These are phyloP conservation scores for Sisyra terminalis DNA, from an alignment of 2,888 invertebrate species.

Conservation along the genomic window DNA sequence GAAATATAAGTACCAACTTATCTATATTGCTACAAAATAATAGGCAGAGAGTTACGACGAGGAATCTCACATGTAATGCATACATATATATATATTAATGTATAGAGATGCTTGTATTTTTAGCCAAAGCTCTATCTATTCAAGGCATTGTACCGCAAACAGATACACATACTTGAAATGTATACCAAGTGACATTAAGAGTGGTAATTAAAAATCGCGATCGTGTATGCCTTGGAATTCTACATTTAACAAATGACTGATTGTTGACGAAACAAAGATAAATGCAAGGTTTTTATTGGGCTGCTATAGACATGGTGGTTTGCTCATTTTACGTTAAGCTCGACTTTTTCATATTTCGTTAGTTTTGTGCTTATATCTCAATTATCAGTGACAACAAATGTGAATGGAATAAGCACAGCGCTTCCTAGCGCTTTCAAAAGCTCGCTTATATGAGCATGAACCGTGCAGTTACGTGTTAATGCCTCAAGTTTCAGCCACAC, in stretches of 20 bases:
- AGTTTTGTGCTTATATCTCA: too few species aligned
- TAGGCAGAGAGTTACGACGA: slow-evolving; percentile 1
- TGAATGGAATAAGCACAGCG: not conserved
- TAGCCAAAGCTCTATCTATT: slow-evolving; percentile 1
- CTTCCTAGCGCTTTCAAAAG: not conserved
- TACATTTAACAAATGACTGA: slow-evolving; percentile 6
- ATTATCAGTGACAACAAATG: too few species aligned
- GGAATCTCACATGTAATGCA: not conserved
- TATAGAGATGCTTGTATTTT: not conserved
- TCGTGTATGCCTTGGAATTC: slow-evolving; percentile 4
- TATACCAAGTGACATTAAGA: slow-evolving; percentile 6
- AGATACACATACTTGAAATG: slow-evolving; percentile 6
- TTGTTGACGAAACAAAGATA: slow-evolving; percentile 4
- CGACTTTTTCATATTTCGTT: too few species aligned
- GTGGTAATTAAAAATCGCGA: slow-evolving; percentile 7
- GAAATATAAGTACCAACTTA: slow-evolving; percentile 5
- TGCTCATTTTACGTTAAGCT: too few species aligned
- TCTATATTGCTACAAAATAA: not conserved
- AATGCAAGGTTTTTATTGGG: not conserved
- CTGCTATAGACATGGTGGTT: too few species aligned
- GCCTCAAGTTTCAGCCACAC: too few species aligned
- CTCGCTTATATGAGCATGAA: not conserved
- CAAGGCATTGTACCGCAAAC: slow-evolving; percentile 7
- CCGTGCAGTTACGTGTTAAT: too few species aligned
- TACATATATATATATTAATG: not conserved